Conservation (phyloP, 2,888 invertebrate genomes). For the Zygaena filipendulae region DNA sequence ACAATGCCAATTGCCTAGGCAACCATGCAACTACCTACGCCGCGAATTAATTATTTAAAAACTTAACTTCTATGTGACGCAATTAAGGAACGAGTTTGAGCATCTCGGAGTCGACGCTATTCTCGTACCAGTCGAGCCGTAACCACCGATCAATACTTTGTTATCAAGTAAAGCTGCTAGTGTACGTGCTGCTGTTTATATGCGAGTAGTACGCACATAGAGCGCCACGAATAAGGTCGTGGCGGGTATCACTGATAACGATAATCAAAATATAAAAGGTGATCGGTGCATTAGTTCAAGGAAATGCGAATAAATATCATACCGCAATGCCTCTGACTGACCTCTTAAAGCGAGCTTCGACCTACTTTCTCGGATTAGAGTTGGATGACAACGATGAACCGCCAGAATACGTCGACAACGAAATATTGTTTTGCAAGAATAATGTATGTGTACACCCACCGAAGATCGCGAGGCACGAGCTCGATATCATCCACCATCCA, state of each 20-base stretch:
- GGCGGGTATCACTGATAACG: no score
- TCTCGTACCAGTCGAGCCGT: no score
- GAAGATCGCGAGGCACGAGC: slow-evolving; percentile 81
- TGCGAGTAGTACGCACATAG: slow-evolving; percentile 54
- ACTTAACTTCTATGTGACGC: no score
- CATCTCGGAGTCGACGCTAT: no score
- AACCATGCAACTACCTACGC: no score
- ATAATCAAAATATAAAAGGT: no score
- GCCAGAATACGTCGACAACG: slow-evolving; percentile 81
- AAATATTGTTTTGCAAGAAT: slow-evolving; percentile 91
- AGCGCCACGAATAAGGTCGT: slow-evolving; percentile 41
- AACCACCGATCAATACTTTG: slow-evolving; percentile 62
- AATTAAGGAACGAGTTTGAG: no score
- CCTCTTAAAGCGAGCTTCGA: slow-evolving; percentile 81
- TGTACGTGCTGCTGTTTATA: slow-evolving; percentile 60
- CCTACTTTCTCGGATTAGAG: slow-evolving; percentile 79
- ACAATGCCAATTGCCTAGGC: no score
- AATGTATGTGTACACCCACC: slow-evolving; percentile 98
- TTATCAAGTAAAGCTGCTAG: slow-evolving; percentile 57
- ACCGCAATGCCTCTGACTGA: slow-evolving; percentile 81
- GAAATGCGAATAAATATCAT: no score
- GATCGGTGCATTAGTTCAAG: no score
- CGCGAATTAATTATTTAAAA: no score
- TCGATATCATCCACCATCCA: slow-evolving; percentile 90
- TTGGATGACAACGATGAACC: slow-evolving; percentile 69